These are phyloP conservation scores for Drosophila navojoa DNA, from an alignment of 1,140 invertebrate genomes.

Conservation along the genomic window DNA sequence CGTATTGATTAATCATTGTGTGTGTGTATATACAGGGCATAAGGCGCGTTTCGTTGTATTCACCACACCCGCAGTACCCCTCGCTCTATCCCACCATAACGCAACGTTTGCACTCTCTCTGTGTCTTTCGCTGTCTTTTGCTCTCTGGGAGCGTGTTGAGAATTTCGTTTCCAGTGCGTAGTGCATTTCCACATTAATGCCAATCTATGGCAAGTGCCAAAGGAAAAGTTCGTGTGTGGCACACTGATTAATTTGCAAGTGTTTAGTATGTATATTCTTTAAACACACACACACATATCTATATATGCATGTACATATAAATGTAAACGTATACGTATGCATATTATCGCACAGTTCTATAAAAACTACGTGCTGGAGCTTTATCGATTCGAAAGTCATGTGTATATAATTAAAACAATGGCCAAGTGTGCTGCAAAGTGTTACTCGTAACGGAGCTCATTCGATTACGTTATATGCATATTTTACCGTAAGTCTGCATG, in stretches of 20 bases:
- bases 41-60: constrained; percentile 45
- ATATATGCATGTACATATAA: not conserved
- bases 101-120: constrained; percentile 12
- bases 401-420: constrained; percentile 27
- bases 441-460: constrained; percentile 29
- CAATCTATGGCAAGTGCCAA: constrained; percentile 31
- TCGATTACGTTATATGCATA: not conserved
- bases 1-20: constrained; percentile 65
- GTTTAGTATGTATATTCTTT: constrained; percentile 13
- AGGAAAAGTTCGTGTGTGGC: constrained; percentile 41
- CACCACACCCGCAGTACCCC: constrained; percentile 58
- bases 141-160: constrained; percentile 22
- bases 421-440: constrained; percentile 33
- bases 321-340: constrained; percentile 1
- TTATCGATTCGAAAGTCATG: constrained; percentile 27
- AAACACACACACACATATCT: constrained; percentile 3
- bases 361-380: constrained; percentile 2
- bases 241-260: constrained; percentile 42
- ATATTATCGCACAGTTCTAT: constrained; percentile 11
- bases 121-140: not conserved
- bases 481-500: constrained; percentile 17
- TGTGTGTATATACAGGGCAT: constrained; percentile 41
- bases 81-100: constrained; percentile 6
- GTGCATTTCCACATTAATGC: constrained; percentile 64
- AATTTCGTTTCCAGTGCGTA: constrained; percentile 62